Conservation (phyloP, 2,888 invertebrate species). For the Rugalucina vietnamica region DNA sequence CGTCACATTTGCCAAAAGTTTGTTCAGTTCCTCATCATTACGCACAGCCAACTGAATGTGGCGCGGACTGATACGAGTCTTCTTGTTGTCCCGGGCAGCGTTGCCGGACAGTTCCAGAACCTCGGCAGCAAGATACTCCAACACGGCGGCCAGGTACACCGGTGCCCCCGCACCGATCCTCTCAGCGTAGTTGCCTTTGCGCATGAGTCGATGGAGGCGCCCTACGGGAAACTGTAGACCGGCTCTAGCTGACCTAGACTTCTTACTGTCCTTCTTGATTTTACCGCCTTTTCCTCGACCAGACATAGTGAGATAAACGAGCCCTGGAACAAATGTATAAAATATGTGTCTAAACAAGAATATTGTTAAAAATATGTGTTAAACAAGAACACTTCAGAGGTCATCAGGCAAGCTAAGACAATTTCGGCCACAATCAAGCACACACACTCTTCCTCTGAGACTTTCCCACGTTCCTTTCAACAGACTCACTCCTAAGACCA, state of each 20-base stretch:
- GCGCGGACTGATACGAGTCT: conserved; percentile 89
- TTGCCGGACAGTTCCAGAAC: conserved; percentile 84
- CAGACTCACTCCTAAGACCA: too few species aligned
- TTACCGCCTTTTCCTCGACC: conserved; percentile 83
- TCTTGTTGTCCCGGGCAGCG: conserved; percentile 86
- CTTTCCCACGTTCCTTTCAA: too few species aligned
- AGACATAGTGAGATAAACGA: conserved; percentile 81
- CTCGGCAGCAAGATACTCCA: conserved; percentile 87
- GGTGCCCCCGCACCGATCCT: conserved; percentile 82
- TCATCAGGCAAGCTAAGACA: too few species aligned
- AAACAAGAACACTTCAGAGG: too few species aligned
- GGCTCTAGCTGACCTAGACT: conserved; percentile 78
- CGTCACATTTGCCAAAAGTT: conserved; percentile 90
- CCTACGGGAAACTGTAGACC: conserved; percentile 82
- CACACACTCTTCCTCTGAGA: too few species aligned
- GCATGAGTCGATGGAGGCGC: conserved; percentile 79
- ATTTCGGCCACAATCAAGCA: too few species aligned
- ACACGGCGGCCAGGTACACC: conserved; percentile 81
- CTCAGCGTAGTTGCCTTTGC: conserved; percentile 82
- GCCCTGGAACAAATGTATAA: too few species aligned
- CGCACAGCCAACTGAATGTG: conserved; percentile 91
- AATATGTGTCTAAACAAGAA: too few species aligned
- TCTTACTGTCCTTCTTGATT: conserved; percentile 74
- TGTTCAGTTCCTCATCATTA: conserved; percentile 92
- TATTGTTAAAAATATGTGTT: too few species aligned